Conservation (phyloP, 1,140 invertebrate genomes). For the Magallana angulata region DNA sequence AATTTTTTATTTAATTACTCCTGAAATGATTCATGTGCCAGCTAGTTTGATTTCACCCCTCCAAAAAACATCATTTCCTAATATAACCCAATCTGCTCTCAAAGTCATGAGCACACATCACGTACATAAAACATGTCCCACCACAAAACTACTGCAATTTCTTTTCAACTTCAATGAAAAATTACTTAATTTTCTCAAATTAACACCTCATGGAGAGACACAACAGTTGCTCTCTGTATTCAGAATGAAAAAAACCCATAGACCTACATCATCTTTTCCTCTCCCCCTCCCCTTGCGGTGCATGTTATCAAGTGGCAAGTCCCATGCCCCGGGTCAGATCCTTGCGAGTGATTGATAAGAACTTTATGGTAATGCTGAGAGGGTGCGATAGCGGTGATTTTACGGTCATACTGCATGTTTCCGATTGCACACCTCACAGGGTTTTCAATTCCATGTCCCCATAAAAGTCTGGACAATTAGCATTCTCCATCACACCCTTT, state of each 20-base stretch:
- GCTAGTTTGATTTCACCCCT: not conserved
- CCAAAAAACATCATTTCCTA: no score
- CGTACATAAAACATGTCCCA: no score
- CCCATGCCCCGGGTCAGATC: slow-evolving; percentile 13
- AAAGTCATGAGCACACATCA: no score
- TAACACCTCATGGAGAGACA: not conserved
- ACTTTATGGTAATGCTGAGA: slow-evolving; percentile 15
- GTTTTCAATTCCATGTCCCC: slow-evolving; percentile 26
- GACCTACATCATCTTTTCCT: not conserved
- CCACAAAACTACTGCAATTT: no score
- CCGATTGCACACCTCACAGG: slow-evolving; percentile 27
- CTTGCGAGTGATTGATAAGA: slow-evolving; percentile 4
- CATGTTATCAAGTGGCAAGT: not conserved
- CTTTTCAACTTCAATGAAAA: no score
- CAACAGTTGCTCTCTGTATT: not conserved
- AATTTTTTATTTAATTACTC: slow-evolving; percentile 19
- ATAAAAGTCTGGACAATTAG: slow-evolving; percentile 36
- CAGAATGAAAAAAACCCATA: not conserved
- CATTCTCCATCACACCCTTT: not conserved
- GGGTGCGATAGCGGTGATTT: slow-evolving; percentile 22
- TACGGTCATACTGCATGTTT: not conserved
- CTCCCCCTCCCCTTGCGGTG: not conserved
- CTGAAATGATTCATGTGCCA: slow-evolving; percentile 10
- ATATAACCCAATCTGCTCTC: no score
- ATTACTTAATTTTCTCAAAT: no score